Percentiles rank a stretch among this genome's conserved stretches.
These are phyloP conservation scores for Pseudomugil tenellus DNA, from an alignment of 2,797 vertebrate genomes.

Conservation along the genomic window DNA sequence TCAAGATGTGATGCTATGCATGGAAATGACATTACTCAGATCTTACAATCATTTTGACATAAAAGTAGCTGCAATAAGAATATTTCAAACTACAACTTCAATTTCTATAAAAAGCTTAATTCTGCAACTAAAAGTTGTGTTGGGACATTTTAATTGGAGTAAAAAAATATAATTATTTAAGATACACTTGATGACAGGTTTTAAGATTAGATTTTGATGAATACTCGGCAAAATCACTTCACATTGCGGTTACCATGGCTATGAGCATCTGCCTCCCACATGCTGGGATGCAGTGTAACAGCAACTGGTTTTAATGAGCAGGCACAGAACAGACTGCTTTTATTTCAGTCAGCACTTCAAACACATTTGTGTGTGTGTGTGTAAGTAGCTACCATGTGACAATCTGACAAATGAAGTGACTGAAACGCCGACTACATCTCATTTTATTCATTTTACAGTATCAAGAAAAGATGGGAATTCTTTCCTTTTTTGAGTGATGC, in stretches of 20 bases:
- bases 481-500: no score
- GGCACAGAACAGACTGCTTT: conserved; percentile 39
- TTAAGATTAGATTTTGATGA: conserved; percentile 14
- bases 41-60: conserved; percentile 24
- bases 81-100: background rate
- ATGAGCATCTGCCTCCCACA: conserved; percentile 75
- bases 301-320: conserved; percentile 62
- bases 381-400: conserved; percentile 26
- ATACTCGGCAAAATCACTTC: conserved; percentile 11
- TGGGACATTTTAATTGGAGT: background rate
- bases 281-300: conserved; percentile 56
- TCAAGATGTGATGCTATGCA: conserved; percentile 44
- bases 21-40: conserved; percentile 66
- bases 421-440: conserved; percentile 8
- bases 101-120: background rate
- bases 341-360: conserved; percentile 65
- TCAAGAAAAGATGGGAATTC: background rate
- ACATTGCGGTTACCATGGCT: conserved; percentile 22
- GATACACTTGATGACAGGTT: background rate
- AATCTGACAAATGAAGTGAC: conserved; percentile 24
- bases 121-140: background rate
- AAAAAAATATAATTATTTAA: background rate
- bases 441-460: conserved; percentile 22
- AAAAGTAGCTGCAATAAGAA: conserved; percentile 6
- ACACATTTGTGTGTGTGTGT: conserved; percentile 56